Percentiles rank a stretch among this genome's conserved stretches.
These are phyloP conservation scores for Arothron firmamentum DNA, from an alignment of 2,113 vertebrate genomes.

Conservation along the genomic window DNA sequence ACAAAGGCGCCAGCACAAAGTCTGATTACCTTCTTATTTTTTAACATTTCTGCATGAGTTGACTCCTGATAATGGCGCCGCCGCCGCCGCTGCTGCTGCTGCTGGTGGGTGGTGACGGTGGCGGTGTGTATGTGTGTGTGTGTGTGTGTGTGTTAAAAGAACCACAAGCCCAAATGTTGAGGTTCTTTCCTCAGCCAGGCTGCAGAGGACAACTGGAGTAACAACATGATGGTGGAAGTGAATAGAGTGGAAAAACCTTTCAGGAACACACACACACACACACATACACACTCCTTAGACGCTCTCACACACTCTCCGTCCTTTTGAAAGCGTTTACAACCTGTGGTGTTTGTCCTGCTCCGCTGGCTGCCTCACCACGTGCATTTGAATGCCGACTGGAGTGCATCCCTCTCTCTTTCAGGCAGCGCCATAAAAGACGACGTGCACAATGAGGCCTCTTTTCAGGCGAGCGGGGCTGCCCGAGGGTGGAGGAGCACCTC, in stretches of 20 bases:
- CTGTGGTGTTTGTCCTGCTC: constrained; percentile 72
- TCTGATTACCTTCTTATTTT: constrained; percentile 72
- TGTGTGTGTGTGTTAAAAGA: constrained; percentile 34
- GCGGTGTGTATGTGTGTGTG: constrained; percentile 1
- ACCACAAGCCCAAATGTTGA: constrained; percentile 49
- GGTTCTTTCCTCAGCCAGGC: constrained; percentile 43
- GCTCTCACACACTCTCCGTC: constrained; percentile 29
- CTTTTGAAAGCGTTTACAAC: constrained; percentile 67
- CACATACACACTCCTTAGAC: constrained; percentile 18
- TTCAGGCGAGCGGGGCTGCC: constrained; percentile 60
- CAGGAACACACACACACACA: constrained; percentile 39
- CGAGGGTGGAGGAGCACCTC: constrained; percentile 61
- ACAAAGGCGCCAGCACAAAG: constrained; percentile 71
- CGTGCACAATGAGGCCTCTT: constrained; percentile 70
- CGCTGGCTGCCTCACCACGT: constrained; percentile 66
- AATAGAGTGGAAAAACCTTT: constrained; percentile 57
- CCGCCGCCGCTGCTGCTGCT: too few species aligned
- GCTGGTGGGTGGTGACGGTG: background rate
- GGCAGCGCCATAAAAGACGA: constrained; percentile 69
- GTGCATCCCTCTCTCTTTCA: constrained; percentile 69
- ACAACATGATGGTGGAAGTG: constrained; percentile 31
- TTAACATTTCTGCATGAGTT: constrained; percentile 73
- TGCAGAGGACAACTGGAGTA: constrained; percentile 8
- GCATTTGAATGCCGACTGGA: constrained; percentile 72
- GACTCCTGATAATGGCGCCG: constrained; percentile 67